Conservation (phyloP, 2,113 vertebrate species). For the Mungos mungo region DNA sequence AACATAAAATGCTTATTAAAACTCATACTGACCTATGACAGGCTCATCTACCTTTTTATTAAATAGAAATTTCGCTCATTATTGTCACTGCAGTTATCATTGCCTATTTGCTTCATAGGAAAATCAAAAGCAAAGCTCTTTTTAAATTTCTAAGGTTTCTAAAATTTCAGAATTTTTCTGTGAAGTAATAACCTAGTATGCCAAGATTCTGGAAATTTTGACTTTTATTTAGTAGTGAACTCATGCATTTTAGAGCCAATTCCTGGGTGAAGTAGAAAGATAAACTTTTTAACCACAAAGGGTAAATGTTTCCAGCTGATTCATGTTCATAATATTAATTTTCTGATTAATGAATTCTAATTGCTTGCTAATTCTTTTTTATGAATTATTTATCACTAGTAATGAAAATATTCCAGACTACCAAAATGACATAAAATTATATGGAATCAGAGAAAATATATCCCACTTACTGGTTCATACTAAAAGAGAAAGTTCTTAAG, state of each 20-base stretch:
- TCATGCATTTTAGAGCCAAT: not conserved
- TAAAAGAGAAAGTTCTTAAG: not conserved
- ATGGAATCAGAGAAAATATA: not conserved
- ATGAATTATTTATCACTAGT: not conserved
- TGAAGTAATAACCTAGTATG: not conserved
- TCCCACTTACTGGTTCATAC: not conserved
- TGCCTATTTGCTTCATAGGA: not conserved
- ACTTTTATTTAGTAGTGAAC: not conserved
- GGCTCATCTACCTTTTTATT: not conserved
- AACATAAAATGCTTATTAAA: not conserved
- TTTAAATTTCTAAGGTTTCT: not conserved
- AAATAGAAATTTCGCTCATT: not conserved
- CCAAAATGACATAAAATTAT: not conserved
- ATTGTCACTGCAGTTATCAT: not conserved
- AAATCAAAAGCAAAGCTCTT: not conserved
- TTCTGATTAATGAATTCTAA: not conserved
- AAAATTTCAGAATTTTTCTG: not conserved
- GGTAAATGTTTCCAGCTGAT: constrained; percentile 40
- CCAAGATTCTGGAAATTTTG: not conserved
- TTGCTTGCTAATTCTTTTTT: not conserved
- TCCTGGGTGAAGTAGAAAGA: not conserved
- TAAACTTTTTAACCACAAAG: constrained; percentile 17
- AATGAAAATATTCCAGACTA: not conserved
- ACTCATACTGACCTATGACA: not conserved
- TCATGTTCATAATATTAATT: constrained; percentile 27